Evolutionary conservation across 2,113 vertebrate species (phyloP), one percentile per base, ranked within the genome.

Genomic region (Paracanthobrama guichenoti): DNA sequence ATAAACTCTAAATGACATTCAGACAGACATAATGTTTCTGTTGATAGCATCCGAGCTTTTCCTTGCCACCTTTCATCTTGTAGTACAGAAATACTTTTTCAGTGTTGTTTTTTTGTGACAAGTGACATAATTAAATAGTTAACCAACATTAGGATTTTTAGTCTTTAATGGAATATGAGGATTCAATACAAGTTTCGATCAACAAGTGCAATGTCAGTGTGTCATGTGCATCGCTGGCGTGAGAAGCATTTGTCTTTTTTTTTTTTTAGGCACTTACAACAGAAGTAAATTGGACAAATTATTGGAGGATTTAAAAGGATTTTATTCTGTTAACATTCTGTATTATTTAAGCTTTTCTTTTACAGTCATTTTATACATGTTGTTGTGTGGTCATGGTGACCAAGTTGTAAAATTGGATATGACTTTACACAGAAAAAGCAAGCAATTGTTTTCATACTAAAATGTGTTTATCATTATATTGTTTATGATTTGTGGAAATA

Each of bases 1-100:
- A 60, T 67, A 72, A 60, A 72, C 20, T 73, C 18, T 39, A 62
- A 62, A 46, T 28, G 78, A 80, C 60, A 48, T 80, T 80, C 44
- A 66, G 11, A 64, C 2, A 14, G 14, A 79, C 77, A 64, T 79
- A 57, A 44, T 46, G n/a, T 67, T 66, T 80, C 42, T 48, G 59
- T 62, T 79, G 39, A 62, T 62, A 62, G 57, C 55, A 62, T 79
- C 39, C 14, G 0, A 78, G 53, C 76, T 44, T 78, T 78, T 42
- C 3, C 12, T 26, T 60, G 35, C 12, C 76, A 79, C 12, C 76
- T 79, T 79, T 62, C n/a, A 62, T 44, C 14, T 44, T 26, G n/a
- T 24, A 26, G 20, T 7, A 39, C 35, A 42, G 44, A n/a, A n/a
- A n/a, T 73, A 16, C 71, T 26, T 48, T 44, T 0, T 39, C 6